These are phyloP conservation scores for Papilio gigon DNA, from an alignment of 2,888 invertebrate species.

Conservation along the genomic window DNA sequence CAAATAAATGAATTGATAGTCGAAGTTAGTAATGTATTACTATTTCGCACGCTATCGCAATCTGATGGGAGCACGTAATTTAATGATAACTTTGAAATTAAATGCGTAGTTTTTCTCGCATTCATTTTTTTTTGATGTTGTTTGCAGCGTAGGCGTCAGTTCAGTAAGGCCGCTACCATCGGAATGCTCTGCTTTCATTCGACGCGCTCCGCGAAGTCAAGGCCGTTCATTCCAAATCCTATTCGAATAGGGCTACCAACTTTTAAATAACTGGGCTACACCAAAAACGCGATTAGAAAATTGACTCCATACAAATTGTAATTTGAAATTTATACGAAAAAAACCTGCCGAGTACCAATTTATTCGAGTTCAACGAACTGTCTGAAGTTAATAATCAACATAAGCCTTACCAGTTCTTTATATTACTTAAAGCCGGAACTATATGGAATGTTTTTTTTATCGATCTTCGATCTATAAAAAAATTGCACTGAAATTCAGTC, in stretches of 20 bases:
- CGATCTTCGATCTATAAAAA: background rate
- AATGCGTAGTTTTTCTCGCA: background rate
- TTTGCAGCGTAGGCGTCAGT: background rate
- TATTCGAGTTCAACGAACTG: background rate
- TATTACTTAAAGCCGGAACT: background rate
- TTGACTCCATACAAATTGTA: conserved; percentile 15
- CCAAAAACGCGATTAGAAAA: background rate
- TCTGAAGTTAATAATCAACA: background rate
- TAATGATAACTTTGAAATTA: background rate
- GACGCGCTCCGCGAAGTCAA: conserved; percentile 57
- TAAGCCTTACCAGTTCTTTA: conserved; percentile 6
- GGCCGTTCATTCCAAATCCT: conserved; percentile 54
- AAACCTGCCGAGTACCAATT: background rate
- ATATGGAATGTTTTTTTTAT: background rate
- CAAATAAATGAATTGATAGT: conserved; percentile 6
- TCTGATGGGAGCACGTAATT: background rate
- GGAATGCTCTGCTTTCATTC: conserved; percentile 49
- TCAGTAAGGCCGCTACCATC: conserved; percentile 17
- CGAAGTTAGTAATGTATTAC: background rate
- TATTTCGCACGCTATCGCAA: conserved; percentile 1
- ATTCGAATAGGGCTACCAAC: conserved; percentile 33
- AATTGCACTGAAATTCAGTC: background rate
- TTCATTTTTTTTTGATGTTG: background rate
- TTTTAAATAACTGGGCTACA: background rate
- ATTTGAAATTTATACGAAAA: background rate